phyloP scores from a whole-genome alignment of 2,888 invertebrate genomes.

The Pimpla rufipes region DNA sequence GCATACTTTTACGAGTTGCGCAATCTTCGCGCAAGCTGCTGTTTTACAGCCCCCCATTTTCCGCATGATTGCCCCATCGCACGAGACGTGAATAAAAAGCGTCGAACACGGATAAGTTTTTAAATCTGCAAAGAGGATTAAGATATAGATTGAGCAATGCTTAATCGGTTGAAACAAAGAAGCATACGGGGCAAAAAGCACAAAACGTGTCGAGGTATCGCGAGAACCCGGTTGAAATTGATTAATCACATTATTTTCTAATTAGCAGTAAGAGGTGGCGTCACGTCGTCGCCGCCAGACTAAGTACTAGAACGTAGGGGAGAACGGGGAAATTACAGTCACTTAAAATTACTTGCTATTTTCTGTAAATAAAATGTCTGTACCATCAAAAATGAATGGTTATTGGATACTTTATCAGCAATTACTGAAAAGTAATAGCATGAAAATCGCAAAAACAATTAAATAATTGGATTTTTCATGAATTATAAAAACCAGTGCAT shows the following conservation, averaged over 20 bases:
- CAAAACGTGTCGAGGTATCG: neutral
- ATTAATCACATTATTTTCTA: constrained; percentile 64
- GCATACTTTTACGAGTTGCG: constrained; percentile 1
- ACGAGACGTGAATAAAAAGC: constrained; percentile 20
- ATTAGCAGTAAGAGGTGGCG: constrained; percentile 69
- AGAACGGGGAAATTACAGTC: too few relatives aligned
- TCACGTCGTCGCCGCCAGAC: constrained; percentile 40
- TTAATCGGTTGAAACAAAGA: neutral
- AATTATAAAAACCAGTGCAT: too few relatives aligned
- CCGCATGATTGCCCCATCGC: neutral
- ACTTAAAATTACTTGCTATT: too few relatives aligned
- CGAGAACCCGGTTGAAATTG: constrained; percentile 61
- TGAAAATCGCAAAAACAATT: too few relatives aligned
- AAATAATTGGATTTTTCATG: too few relatives aligned
- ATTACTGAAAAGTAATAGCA: too few relatives aligned
- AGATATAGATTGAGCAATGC: constrained; percentile 1
- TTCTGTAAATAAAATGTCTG: too few relatives aligned
- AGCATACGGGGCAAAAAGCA: neutral
- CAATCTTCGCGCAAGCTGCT: neutral
- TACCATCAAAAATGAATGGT: too few relatives aligned
- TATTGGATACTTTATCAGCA: too few relatives aligned
- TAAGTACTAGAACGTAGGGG: constrained; percentile 26
- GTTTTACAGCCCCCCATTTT: constrained; percentile 4
- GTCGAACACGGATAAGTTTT: constrained; percentile 1
- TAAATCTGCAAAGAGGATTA: neutral